These are phyloP conservation scores for Planiliza haematocheilus DNA, from an alignment of 2,113 vertebrate genomes.

Conservation along the genomic window DNA sequence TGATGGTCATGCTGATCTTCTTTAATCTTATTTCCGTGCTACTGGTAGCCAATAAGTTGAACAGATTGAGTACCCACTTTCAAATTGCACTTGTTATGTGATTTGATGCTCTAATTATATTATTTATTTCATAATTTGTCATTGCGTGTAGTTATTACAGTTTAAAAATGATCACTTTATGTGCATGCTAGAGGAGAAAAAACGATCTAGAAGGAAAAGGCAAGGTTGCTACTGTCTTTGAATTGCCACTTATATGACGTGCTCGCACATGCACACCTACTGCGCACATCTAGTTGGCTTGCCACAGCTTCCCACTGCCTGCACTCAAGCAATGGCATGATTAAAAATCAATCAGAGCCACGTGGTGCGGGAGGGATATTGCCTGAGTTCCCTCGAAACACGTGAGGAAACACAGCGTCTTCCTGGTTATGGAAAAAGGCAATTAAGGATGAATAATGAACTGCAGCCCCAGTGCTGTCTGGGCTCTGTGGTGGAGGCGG, in stretches of 20 bases:
- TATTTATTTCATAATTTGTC: not conserved
- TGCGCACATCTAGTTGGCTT: conserved; percentile 29
- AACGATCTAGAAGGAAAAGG: conserved; percentile 23
- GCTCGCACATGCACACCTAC: conserved; percentile 40
- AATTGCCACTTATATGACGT: conserved; percentile 49
- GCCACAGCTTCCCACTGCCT: conserved; percentile 36
- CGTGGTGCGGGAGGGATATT: conserved; percentile 43
- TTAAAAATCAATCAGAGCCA: conserved; percentile 71
- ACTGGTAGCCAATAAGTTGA: not conserved
- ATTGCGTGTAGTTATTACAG: not conserved
- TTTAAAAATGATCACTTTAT: not conserved
- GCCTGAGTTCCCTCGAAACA: conserved; percentile 48
- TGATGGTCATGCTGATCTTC: not conserved
- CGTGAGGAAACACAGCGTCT: conserved; percentile 57
- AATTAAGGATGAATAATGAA: conserved; percentile 76
- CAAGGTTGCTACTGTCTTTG: conserved; percentile 33
- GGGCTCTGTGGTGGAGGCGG: conserved; percentile 64
- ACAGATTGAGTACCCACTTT: not conserved
- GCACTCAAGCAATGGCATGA: conserved; percentile 38
- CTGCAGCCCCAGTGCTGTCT: conserved; percentile 34
- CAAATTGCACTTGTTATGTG: not conserved
- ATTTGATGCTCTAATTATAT: conserved; percentile 12
- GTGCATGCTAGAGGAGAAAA: conserved; percentile 28
- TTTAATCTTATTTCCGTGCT: not conserved
- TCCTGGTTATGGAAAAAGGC: conserved; percentile 62